Percentiles rank a stretch among this genome's conserved stretches.
Conservation (phyloP, 1,140 invertebrate genomes). For the Cephus cinctus region DNA sequence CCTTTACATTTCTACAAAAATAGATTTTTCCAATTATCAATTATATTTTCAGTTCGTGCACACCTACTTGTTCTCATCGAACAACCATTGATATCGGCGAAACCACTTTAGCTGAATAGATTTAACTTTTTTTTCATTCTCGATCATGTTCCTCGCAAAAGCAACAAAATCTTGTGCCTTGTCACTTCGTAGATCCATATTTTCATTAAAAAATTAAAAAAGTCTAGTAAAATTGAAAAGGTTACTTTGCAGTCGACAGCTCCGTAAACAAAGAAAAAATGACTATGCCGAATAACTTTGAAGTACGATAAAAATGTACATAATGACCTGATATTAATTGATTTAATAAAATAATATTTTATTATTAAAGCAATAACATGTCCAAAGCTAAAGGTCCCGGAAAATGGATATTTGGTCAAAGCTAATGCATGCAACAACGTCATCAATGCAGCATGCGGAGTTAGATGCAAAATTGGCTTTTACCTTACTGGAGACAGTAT, state of each 20-base stretch:
- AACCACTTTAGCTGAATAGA: constrained; percentile 27
- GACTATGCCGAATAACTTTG: constrained; percentile 32
- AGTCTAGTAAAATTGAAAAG: not conserved
- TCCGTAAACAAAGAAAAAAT: constrained; percentile 22
- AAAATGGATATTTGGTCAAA: constrained; percentile 70
- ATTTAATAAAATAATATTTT: constrained; percentile 14
- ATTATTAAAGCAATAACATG: constrained; percentile 60
- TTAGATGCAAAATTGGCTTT: constrained; percentile 68
- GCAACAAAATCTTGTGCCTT: constrained; percentile 31
- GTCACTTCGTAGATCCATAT: constrained; percentile 24
- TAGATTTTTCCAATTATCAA: not conserved
- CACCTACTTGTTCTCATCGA: constrained; percentile 33
- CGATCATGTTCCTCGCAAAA: constrained; percentile 18
- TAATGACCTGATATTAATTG: not conserved
- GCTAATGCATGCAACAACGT: constrained; percentile 62
- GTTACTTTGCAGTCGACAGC: not conserved
- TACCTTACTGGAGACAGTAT: constrained; percentile 66
- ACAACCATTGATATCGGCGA: constrained; percentile 26
- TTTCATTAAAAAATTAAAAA: not conserved
- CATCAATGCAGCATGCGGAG: constrained; percentile 70
- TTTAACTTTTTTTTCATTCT: constrained; percentile 21
- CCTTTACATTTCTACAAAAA: constrained; percentile 18
- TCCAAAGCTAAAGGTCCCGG: constrained; percentile 59
- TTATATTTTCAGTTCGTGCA: not conserved
- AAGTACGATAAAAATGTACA: constrained; percentile 3